A percentile compares a stretch with the other conserved stretches of the same genome.
phyloP scores from a whole-genome alignment of 2,888 invertebrate species.

The Antitype chi region DNA sequence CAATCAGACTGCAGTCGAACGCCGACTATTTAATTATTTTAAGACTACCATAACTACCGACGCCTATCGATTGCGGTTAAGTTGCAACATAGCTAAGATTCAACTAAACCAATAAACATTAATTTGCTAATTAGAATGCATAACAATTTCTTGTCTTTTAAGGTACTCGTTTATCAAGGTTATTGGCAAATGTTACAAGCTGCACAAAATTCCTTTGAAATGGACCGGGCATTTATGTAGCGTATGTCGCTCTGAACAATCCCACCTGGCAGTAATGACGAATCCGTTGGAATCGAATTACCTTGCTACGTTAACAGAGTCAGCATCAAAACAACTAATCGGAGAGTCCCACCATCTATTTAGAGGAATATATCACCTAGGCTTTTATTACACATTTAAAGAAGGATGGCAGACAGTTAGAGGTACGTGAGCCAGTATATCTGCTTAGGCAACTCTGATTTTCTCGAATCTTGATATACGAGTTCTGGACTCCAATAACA shows the following conservation, averaged over 20 bases:
- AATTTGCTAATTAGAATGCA: not conserved
- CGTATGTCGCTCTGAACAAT: conserved; percentile 76
- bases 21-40: not conserved
- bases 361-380: conserved; percentile 65
- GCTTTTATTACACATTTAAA: conserved; percentile 65
- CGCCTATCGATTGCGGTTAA: not conserved
- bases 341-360: conserved; percentile 7
- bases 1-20: not conserved
- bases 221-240: conserved; percentile 80
- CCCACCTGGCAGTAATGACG: conserved; percentile 78
- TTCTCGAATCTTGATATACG: not conserved
- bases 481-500: not conserved
- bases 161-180: conserved; percentile 75
- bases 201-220: conserved; percentile 75
- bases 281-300: conserved; percentile 51
- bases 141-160: conserved; percentile 46
- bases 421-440: conserved; percentile 64
- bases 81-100: not conserved
- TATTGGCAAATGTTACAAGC: conserved; percentile 79
- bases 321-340: not conserved
- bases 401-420: conserved; percentile 73
- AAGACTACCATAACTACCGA: not conserved
- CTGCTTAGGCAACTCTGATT: not conserved
- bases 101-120: not conserved
- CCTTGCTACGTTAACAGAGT: conserved; percentile 24